Evolutionary conservation across 2,888 invertebrate genomes (phyloP).

Genomic region (Micoletzkya japonica): DNA sequence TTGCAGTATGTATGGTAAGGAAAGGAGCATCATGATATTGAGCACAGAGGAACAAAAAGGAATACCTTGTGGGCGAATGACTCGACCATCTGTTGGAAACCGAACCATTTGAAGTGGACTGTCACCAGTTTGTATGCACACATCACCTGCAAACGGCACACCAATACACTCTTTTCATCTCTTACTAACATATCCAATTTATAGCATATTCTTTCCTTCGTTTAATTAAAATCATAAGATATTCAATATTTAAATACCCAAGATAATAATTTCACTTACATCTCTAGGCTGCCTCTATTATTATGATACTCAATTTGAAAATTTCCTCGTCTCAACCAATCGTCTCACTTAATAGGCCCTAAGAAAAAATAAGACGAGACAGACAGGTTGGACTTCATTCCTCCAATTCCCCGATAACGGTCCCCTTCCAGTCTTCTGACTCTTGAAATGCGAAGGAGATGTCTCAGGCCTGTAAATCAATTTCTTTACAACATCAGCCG

Average conservation of each 20-base stretch:
- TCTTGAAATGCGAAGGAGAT: slow-evolving; percentile 85
- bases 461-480: slow-evolving; percentile 66
- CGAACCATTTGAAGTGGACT: slow-evolving; percentile 98
- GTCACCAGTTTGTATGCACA: slow-evolving; percentile 97
- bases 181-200: background rate
- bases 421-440: slow-evolving; percentile 90
- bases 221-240: too few relatives aligned
- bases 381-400: slow-evolving; percentile 67
- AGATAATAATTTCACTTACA: too few relatives aligned
- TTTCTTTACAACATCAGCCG: background rate
- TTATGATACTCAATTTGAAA: too few relatives aligned
- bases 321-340: background rate
- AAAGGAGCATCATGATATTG: too few relatives aligned
- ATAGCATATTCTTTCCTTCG: background rate
- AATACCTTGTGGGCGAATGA: slow-evolving; percentile 65
- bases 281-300: too few relatives aligned
- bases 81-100: slow-evolving; percentile 86
- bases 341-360: too few relatives aligned
- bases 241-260: too few relatives aligned
- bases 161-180: background rate
- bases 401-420: slow-evolving; percentile 71
- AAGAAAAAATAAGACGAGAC: too few relatives aligned
- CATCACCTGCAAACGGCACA: slow-evolving; percentile 71
- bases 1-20: too few relatives aligned
- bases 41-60: too few relatives aligned